Evolutionary conservation across 1,140 invertebrate species (phyloP).

Genomic region (Meteorus sp.): DNA sequence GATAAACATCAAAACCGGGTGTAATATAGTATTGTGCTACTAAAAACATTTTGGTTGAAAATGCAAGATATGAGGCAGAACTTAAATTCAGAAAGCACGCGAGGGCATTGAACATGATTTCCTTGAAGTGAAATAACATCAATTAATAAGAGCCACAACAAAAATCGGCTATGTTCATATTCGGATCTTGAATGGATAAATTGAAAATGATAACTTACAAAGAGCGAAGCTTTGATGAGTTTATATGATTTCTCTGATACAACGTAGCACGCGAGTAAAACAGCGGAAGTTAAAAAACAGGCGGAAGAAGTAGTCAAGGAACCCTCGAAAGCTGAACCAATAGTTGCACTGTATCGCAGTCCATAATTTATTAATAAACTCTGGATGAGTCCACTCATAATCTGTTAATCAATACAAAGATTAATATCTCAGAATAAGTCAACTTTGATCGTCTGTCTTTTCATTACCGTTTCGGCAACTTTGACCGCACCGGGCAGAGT

Average conservation of each 20-base stretch:
- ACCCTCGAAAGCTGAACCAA: constrained; percentile 74
- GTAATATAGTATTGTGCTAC: constrained; percentile 65
- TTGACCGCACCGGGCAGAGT: constrained; percentile 72
- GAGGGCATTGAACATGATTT: constrained; percentile 74
- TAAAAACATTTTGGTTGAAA: constrained; percentile 73
- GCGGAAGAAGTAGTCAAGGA: constrained; percentile 75
- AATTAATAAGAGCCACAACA: not conserved
- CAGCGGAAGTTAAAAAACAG: constrained; percentile 71
- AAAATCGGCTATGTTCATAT: too few species aligned
- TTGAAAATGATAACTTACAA: constrained; percentile 64
- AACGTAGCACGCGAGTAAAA: constrained; percentile 74
- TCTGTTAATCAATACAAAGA: constrained; percentile 48
- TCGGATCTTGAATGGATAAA: too few species aligned
- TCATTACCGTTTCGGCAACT: constrained; percentile 68
- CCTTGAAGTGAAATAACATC: constrained; percentile 62
- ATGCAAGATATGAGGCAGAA: constrained; percentile 74
- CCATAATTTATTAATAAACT: constrained; percentile 76
- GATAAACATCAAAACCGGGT: constrained; percentile 71
- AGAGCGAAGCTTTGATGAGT: constrained; percentile 74
- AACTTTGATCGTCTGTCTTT: constrained; percentile 1
- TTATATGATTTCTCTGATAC: constrained; percentile 74
- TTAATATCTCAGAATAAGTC: not conserved
- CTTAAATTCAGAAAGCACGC: constrained; percentile 76
- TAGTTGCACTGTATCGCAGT: constrained; percentile 64
- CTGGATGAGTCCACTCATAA: constrained; percentile 75